Base-by-base conservation (phyloP, 1,140 invertebrate genomes). In the Whitmania pigra region DNA sequence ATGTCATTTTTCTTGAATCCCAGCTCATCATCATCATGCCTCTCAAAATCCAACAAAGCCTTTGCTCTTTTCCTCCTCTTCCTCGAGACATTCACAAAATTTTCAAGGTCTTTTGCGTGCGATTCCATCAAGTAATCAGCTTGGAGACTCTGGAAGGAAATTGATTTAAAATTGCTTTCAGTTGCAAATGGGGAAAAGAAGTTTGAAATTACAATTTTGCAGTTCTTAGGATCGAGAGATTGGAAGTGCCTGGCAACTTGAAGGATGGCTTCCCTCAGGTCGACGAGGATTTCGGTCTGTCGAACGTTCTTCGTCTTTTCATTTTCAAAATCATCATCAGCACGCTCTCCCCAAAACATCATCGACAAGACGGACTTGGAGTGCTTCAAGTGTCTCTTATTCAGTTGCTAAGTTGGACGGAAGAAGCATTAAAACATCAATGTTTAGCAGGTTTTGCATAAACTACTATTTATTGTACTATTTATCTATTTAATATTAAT, bases 1-100 rank as follows among this genome's bases (percentile, higher is more conserved):
- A 98, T 93, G 83, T 98, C 94, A 86, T 97, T 97, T 83, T 94
- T 95, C 68, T 93, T 86, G 83, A 99, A 99, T 40, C 95, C 95
- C 31, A 99, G 84, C 83, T 99, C 97, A 85, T 99, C 95, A 79
- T 97, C 93, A 84, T 98, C 96, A 79, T 96, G 90, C 75, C 94
- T 86, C 82, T 98, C 94, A 87, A 99, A 99, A 84, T 99, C 94
- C 75, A 96, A 83, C 73, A 97, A 83, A 0, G 96, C 96, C 84
- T 98, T 97, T 13, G 95, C 96, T 76, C 95, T 85, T 78, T 94
- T 86, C 75, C 89, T 88, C 73, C 93, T 87, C 77, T 88, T 92
- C 74, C 89, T 86, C 18, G 80, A 79, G 11, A 82, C 93, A 84
- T 91, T 93, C 17, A 94, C 88, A 82, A 94, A 98, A 81, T 90